These are phyloP conservation scores for Synergus laeviventris DNA, from an alignment of 2,888 invertebrate species.

Conservation along the genomic window DNA sequence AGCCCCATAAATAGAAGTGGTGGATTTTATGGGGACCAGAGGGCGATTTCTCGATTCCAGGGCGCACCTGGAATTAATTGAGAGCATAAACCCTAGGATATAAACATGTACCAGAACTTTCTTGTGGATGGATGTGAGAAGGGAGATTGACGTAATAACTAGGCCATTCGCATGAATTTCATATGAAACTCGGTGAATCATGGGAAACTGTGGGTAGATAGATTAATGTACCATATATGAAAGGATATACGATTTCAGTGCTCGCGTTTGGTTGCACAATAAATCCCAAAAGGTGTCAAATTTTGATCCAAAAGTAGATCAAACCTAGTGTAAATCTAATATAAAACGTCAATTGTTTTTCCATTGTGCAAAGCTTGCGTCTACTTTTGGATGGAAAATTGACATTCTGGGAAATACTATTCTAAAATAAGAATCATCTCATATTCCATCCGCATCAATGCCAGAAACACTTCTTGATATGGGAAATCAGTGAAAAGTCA, in stretches of 20 bases:
- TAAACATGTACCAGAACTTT: not conserved
- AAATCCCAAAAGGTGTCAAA: no score
- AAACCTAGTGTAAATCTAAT: no score
- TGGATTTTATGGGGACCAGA: not conserved
- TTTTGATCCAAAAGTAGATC: no score
- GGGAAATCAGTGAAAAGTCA: no score
- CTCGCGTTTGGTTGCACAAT: not conserved
- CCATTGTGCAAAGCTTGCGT: no score
- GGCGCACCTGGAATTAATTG: conserved; percentile 23
- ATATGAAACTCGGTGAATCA: conserved; percentile 10
- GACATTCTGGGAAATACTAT: no score
- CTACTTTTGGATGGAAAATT: no score
- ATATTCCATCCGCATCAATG: no score
- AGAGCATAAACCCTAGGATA: not conserved
- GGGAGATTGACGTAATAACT: not conserved
- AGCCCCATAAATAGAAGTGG: not conserved
- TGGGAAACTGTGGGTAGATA: not conserved
- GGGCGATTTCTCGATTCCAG: not conserved
- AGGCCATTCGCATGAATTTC: conserved; percentile 4
- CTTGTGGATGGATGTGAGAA: not conserved
- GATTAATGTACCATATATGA: conserved; percentile 11
- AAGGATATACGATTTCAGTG: not conserved
- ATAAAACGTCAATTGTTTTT: no score
- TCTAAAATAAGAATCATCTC: no score
- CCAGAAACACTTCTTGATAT: no score